phyloP scores from a whole-genome alignment of 2,797 vertebrate genomes.

The Paratrypauchen microcephalus region DNA sequence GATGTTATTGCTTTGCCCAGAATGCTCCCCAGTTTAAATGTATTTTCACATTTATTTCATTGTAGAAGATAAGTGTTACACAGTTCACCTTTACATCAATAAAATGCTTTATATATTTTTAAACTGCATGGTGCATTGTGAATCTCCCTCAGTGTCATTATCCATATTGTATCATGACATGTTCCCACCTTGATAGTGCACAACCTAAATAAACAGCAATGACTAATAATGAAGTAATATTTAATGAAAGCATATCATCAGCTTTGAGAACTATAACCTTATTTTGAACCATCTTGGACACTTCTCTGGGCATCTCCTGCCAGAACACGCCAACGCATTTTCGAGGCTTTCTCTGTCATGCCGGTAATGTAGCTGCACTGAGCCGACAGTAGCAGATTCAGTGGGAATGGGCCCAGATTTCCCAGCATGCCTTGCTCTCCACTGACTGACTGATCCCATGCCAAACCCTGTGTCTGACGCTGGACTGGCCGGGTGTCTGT shows the following conservation, averaged over 20 bases:
- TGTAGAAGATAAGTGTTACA: too few species aligned
- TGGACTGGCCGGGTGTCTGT: constrained; percentile 36
- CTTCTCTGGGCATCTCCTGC: constrained; percentile 16
- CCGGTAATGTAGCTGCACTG: constrained; percentile 34
- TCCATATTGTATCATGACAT: background rate
- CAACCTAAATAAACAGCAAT: background rate
- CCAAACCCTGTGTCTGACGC: constrained; percentile 57
- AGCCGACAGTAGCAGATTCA: constrained; percentile 38
- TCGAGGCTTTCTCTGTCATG: constrained; percentile 10
- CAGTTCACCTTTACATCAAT: too few species aligned
- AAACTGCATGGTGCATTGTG: background rate
- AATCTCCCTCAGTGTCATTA: background rate
- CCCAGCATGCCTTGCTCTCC: constrained; percentile 50
- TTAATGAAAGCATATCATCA: background rate
- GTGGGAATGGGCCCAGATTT: constrained; percentile 37
- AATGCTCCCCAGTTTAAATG: too few species aligned
- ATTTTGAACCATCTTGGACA: constrained; percentile 13
- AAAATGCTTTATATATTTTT: background rate
- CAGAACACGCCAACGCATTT: constrained; percentile 1
- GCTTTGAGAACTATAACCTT: constrained; percentile 4
- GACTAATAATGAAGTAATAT: background rate
- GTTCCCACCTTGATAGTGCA: background rate
- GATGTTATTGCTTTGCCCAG: too few species aligned
- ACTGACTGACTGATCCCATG: constrained; percentile 49
- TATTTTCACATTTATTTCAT: too few species aligned